Base-by-base conservation (phyloP, 1,140 invertebrate genomes). In the Drosophila melanica region DNA sequence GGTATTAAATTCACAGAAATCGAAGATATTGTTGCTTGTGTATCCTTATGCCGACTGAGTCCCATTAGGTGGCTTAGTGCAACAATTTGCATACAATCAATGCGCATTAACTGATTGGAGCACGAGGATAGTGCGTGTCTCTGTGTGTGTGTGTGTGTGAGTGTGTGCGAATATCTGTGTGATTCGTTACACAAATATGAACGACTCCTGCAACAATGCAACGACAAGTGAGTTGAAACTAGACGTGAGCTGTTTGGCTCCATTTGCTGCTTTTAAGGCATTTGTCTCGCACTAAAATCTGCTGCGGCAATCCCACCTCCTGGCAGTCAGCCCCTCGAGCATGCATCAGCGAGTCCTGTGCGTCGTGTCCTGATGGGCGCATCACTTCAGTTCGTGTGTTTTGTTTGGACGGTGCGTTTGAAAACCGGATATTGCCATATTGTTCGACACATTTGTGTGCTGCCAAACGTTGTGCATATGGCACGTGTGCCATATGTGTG, bases 341-440 rank as follows among this genome's bases (percentile, higher is more conserved):
- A 18, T 8, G 4, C 42, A 2, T 14, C 14, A 14, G 14, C 6
- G 9, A 4, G 33, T 53, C 30, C 30, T 53, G 9, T 53, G 48
- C 2, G 27, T 10, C 27, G 4, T n/a, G 2, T 42, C 41, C 41
- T n/a, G 45, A 7, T 23, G 12, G 45, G 47, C 14, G 8, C 27
- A 23, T n/a, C 12, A 7, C 12, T 12, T 1, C 12, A n/a, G 27
- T 30, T 44, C 41, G 42, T 33, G 30, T 54, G 20, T 35, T 47
- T 48, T 47, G 42, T 55, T 59, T 63, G 59, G 18, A n/a, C 8
- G 65, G 71, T 74, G 68, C 66, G 66, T 76, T 77, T 45, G 51
- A 63, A 67, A 60, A 48, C 63, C 59, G 75, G 79, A 78, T 78
- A 66, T 75, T 78, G 79, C 57, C 79, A 79, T 82, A 79, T 82